Conservation (phyloP, 2,888 invertebrate species). For the Thelaira solivaga region DNA sequence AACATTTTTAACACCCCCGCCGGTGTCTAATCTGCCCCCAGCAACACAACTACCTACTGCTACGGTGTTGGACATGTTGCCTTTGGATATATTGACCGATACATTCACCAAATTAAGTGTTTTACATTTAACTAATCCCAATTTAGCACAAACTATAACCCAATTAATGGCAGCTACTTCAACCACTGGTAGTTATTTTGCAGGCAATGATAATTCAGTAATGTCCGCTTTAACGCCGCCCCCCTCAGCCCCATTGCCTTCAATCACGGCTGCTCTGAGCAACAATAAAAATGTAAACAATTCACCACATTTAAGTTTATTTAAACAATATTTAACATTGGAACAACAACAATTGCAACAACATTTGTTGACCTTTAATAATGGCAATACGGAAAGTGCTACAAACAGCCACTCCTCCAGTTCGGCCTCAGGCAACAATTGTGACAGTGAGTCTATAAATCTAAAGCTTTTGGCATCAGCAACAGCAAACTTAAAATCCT, state of each 20-base stretch:
- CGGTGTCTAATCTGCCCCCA: not conserved
- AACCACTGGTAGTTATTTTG: not conserved
- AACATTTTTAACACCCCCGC: constrained; percentile 13
- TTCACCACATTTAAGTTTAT: constrained; percentile 40
- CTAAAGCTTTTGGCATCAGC: not conserved
- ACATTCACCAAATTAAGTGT: constrained; percentile 53
- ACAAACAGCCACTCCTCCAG: no score
- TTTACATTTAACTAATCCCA: constrained; percentile 43
- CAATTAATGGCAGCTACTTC: constrained; percentile 10
- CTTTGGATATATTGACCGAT: constrained; percentile 50
- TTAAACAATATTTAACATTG: constrained; percentile 37
- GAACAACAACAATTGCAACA: constrained; percentile 29
- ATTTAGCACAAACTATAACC: constrained; percentile 4
- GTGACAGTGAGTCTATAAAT: constrained; percentile 11
- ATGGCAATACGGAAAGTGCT: not conserved
- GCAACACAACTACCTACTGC: not conserved
- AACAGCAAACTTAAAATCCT: not conserved
- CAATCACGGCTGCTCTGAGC: not conserved
- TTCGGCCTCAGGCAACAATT: not conserved
- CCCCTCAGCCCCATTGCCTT: not conserved
- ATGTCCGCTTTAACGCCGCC: not conserved
- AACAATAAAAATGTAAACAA: constrained; percentile 5
- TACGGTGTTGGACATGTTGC: constrained; percentile 46
- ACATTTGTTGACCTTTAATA: constrained; percentile 21
- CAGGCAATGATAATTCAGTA: not conserved